A percentile compares a stretch with the other conserved stretches of the same genome.
Evolutionary conservation across 2,113 vertebrate genomes (phyloP).

Genomic region (Spermophilus dauricus): DNA sequence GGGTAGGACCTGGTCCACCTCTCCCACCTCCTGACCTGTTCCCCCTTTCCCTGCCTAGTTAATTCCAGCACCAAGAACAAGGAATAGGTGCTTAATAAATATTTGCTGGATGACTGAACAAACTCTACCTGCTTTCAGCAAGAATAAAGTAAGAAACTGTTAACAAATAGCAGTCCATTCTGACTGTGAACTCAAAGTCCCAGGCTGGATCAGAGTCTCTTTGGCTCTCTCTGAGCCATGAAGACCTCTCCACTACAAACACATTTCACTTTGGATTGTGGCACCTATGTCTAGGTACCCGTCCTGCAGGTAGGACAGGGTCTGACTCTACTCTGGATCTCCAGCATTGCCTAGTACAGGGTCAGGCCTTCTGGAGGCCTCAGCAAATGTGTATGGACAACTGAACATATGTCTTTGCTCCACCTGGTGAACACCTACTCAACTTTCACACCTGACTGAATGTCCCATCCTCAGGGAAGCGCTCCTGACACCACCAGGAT

Average conservation of each 20-base stretch:
- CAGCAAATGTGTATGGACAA: background rate
- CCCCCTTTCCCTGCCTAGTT: background rate
- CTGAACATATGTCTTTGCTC: background rate
- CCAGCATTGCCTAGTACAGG: background rate
- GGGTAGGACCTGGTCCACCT: background rate
- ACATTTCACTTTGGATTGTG: background rate
- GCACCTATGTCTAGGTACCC: too few species aligned
- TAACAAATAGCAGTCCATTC: accelerated
- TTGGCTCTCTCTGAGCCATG: background rate
- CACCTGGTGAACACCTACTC: background rate
- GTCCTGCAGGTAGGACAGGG: background rate
- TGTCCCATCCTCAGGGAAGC: background rate
- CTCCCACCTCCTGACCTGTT: background rate
- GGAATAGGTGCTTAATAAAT: background rate
- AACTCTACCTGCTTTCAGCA: background rate
- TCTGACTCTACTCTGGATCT: background rate
- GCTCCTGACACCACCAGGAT: background rate
- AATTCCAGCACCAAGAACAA: background rate
- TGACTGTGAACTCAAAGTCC: background rate
- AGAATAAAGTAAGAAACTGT: background rate
- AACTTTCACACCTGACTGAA: background rate
- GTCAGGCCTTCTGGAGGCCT: background rate
- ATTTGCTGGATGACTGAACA: background rate
- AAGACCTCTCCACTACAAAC: background rate
- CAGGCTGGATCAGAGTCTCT: background rate